Conservation (phyloP, 2,888 invertebrate genomes). For the Apoda limacodes region DNA sequence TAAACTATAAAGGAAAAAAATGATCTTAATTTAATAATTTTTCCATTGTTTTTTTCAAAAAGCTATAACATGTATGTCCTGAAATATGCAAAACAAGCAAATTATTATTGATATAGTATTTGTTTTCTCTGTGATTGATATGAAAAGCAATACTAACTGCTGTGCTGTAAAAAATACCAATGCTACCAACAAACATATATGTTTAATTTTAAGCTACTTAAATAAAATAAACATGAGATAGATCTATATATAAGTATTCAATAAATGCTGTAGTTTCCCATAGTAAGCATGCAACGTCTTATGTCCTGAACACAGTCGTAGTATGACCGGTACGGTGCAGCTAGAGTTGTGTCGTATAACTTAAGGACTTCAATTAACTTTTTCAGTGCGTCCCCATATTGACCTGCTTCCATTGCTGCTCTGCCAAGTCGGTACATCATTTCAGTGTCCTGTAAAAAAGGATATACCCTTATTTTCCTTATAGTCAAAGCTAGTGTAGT, state of each 20-base stretch:
- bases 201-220: too few relatives aligned
- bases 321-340: constrained; percentile 80
- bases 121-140: constrained; percentile 1
- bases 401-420: constrained; percentile 71
- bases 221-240: constrained; percentile 1
- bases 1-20: too few relatives aligned
- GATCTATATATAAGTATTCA: constrained; percentile 16
- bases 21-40: too few relatives aligned
- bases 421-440: constrained; percentile 73
- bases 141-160: constrained; percentile 7
- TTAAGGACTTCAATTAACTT: constrained; percentile 75
- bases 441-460: constrained; percentile 75
- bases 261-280: constrained; percentile 70
- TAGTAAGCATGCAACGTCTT: constrained; percentile 74
- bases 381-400: constrained; percentile 72
- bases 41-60: too few relatives aligned
- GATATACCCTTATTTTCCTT: too few relatives aligned
- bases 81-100: too few relatives aligned
- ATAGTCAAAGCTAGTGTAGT: too few relatives aligned
- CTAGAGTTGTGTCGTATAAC: constrained; percentile 75
- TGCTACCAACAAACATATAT: too few relatives aligned
- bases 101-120: too few relatives aligned
- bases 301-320: constrained; percentile 80
- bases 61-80: too few relatives aligned
- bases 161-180: too few relatives aligned